Evolutionary conservation across 1,140 invertebrate species (phyloP).

Genomic region (Calliphora vicina): DNA sequence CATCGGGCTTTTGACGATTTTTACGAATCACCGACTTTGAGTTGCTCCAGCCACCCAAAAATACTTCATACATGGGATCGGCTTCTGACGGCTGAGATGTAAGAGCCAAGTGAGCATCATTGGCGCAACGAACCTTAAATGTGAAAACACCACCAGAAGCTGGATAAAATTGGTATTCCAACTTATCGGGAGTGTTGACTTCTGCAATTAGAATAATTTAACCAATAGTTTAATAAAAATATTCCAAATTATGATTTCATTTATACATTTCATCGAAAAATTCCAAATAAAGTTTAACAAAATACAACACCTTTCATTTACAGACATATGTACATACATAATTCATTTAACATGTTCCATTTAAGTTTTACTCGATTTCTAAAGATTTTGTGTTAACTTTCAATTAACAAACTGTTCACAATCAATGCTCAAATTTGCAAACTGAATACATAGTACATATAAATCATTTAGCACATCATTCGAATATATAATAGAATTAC

Average conservation of each 20-base stretch:
- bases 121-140: conserved; percentile 77
- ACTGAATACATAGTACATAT: not conserved
- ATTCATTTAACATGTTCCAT: not conserved
- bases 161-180: conserved; percentile 82
- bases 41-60: conserved; percentile 86
- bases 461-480: not conserved
- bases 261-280: not conserved
- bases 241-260: too few species aligned
- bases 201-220: conserved; percentile 65
- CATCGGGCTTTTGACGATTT: conserved; percentile 80
- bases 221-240: conserved; percentile 13
- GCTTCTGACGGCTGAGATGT: conserved; percentile 71
- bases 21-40: conserved; percentile 82
- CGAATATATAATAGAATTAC: too few species aligned
- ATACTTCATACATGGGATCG: conserved; percentile 81
- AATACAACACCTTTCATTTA: not conserved
- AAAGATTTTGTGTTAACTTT: not conserved
- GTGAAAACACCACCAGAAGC: conserved; percentile 71
- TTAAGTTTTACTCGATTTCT: not conserved
- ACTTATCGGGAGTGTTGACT: conserved; percentile 78
- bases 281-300: not conserved
- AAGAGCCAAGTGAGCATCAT: conserved; percentile 83
- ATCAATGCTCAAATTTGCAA: too few species aligned
- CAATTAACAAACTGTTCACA: not conserved
- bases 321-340: not conserved